Evolutionary conservation across 2,113 vertebrate species (phyloP).

Genomic region (Zootoca vivipara): DNA sequence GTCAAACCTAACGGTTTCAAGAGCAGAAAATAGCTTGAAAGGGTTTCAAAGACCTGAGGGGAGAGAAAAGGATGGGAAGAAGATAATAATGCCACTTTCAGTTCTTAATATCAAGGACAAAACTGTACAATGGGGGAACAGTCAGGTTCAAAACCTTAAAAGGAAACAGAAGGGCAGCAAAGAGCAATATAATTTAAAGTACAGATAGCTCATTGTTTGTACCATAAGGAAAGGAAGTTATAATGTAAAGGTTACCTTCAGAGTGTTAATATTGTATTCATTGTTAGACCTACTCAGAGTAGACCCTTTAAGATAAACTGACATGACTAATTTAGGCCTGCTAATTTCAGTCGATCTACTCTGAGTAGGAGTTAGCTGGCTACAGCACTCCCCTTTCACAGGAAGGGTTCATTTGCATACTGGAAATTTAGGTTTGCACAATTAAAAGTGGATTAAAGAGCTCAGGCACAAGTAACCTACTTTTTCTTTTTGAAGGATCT

Average conservation of each 20-base stretch:
- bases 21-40: neutral
- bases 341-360: too few relatives aligned
- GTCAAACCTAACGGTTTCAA: neutral
- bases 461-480: too few relatives aligned
- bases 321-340: too few relatives aligned
- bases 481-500: too few relatives aligned
- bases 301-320: too few relatives aligned
- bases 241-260: neutral
- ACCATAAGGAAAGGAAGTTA: neutral
- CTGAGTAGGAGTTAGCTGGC: too few relatives aligned
- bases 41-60: neutral
- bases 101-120: neutral
- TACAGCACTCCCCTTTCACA: too few relatives aligned
- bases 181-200: neutral
- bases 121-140: neutral
- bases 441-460: too few relatives aligned
- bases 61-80: neutral
- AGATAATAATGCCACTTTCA: neutral
- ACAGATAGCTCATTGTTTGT: neutral
- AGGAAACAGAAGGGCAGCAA: neutral
- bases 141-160: neutral
- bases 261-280: too few relatives aligned
- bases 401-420: too few relatives aligned
- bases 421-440: too few relatives aligned
- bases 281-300: too few relatives aligned